A percentile compares a stretch with the other conserved stretches of the same genome.
Conservation (phyloP, 2,113 vertebrate species). For the Hemichromis elongatus region DNA sequence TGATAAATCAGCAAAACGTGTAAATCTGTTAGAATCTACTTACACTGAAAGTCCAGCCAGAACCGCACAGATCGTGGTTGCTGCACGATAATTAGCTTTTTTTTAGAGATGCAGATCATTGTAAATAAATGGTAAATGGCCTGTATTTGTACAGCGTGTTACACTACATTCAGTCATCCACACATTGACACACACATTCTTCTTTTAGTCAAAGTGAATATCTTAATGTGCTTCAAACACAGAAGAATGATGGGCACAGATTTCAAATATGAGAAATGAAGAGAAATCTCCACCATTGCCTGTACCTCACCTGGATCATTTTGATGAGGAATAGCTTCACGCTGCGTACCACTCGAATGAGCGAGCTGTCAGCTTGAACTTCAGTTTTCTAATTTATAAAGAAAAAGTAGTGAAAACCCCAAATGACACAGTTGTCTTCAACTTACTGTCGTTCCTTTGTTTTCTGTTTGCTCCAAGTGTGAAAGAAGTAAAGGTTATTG, state of each 20-base stretch:
- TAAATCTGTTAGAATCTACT: neutral
- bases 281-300: neutral
- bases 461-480: too few relatives aligned
- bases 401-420: accelerated
- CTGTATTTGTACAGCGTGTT: too few relatives aligned
- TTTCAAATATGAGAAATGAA: neutral
- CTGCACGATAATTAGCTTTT: neutral
- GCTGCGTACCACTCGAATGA: neutral
- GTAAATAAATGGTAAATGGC: too few relatives aligned
- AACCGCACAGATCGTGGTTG: neutral
- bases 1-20: neutral
- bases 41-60: neutral
- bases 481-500: too few relatives aligned
- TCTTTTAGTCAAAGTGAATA: neutral
- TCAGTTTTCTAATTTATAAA: neutral
- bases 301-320: neutral
- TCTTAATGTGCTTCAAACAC: neutral
- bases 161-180: too few relatives aligned
- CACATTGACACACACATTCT: too few relatives aligned
- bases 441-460: neutral
- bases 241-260: neutral
- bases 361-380: accelerated
- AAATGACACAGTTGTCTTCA: neutral
- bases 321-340: accelerated
- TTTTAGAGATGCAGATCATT: neutral